phyloP scores from a whole-genome alignment of 2,888 invertebrate species.

The Hirtodrosophila alboralis region DNA sequence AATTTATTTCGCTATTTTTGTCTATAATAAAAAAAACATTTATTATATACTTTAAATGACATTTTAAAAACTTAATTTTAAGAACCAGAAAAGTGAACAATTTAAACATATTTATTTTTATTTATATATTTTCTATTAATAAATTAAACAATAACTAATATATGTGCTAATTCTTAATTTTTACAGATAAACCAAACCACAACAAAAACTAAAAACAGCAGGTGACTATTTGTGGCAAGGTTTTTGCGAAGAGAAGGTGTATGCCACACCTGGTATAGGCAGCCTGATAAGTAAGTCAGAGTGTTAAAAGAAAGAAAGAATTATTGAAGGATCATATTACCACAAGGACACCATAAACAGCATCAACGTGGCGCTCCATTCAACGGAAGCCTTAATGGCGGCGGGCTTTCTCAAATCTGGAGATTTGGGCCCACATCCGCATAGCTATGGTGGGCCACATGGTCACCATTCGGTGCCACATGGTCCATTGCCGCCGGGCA shows the following conservation, averaged over 20 bases:
- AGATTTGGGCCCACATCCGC: slow-evolving; percentile 84
- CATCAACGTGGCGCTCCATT: slow-evolving; percentile 84
- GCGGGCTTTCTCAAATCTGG: slow-evolving; percentile 84
- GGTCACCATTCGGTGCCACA: slow-evolving; percentile 84
- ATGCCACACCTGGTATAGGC: no score
- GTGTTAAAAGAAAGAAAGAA: slow-evolving; percentile 15
- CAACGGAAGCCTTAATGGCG: slow-evolving; percentile 85
- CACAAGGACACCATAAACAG: slow-evolving; percentile 59
- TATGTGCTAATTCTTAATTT: background rate
- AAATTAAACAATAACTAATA: no score
- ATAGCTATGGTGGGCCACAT: slow-evolving; percentile 84
- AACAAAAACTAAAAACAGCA: no score
- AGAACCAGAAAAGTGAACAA: no score
- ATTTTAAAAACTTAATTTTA: no score
- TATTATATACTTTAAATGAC: no score
- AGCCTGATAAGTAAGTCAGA: slow-evolving; percentile 9
- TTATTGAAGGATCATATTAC: slow-evolving; percentile 24
- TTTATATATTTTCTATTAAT: no score
- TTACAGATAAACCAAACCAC: slow-evolving; percentile 22
- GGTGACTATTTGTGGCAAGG: no score
- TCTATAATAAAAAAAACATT: no score
- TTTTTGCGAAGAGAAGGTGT: no score
- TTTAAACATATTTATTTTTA: no score
- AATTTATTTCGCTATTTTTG: no score
- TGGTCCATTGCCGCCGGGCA: slow-evolving; percentile 84